These are phyloP conservation scores for Caenorhabditis briggsae DNA, from an alignment of 1,140 invertebrate species.

Conservation along the genomic window DNA sequence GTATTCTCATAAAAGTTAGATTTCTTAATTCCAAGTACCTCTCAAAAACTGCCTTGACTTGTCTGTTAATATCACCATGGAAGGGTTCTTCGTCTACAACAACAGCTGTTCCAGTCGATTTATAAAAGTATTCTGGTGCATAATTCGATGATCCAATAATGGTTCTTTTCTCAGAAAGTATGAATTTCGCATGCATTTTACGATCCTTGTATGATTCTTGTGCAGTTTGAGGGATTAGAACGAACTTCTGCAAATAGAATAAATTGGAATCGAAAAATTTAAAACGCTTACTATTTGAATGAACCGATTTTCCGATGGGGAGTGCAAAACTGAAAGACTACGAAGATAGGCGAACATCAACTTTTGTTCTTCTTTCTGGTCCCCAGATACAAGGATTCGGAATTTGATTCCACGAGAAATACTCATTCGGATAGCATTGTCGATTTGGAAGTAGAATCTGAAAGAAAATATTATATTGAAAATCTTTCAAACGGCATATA, in stretches of 20 bases:
- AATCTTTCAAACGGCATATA: too few relatives aligned
- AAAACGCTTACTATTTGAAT: constrained; percentile 17
- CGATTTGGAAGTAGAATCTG: constrained; percentile 31
- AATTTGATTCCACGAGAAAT: constrained; percentile 48
- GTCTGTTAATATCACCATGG: constrained; percentile 18
- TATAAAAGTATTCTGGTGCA: constrained; percentile 43
- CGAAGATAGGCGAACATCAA: constrained; percentile 19
- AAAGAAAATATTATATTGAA: too few relatives aligned
- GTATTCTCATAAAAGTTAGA: neutral
- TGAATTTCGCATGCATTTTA: constrained; percentile 33
- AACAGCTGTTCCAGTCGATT: constrained; percentile 32
- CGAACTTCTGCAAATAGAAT: constrained; percentile 23
- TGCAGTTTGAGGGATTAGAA: constrained; percentile 40
- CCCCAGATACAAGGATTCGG: constrained; percentile 25
- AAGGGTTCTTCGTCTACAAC: constrained; percentile 14
- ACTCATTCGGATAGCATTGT: constrained; percentile 47
- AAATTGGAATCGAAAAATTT: neutral
- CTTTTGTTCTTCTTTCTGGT: constrained; percentile 46
- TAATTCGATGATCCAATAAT: constrained; percentile 37
- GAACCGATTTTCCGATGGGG: neutral
- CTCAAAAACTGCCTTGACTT: constrained; percentile 22
- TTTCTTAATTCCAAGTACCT: neutral
- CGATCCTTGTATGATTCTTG: constrained; percentile 42
- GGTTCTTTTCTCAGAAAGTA: constrained; percentile 22
- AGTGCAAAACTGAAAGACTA: constrained; percentile 38